Evolutionary conservation across 2,888 invertebrate genomes (phyloP).

Genomic region (Hipparchia semele): DNA sequence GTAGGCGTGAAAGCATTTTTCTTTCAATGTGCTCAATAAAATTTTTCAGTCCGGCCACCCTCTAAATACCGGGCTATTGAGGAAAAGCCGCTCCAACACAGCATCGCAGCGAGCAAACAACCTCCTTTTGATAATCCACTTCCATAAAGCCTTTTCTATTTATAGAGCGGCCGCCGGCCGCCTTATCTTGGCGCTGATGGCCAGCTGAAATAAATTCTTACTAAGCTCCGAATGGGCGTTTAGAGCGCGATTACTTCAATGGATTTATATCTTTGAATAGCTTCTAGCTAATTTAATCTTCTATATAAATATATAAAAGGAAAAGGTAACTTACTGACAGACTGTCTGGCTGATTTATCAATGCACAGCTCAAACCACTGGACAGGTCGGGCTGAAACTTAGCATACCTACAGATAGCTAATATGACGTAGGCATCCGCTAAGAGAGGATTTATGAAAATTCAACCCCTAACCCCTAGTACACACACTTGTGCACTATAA

Average conservation of each 20-base stretch:
- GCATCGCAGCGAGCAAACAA: neutral
- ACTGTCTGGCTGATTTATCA: too few species aligned
- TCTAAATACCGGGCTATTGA: neutral
- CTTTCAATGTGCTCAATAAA: neutral
- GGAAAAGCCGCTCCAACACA: neutral
- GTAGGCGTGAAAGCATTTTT: too few species aligned
- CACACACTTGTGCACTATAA: too few species aligned
- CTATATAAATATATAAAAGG: too few species aligned
- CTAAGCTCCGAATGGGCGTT: neutral
- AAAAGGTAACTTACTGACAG: too few species aligned
- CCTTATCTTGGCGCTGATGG: slow-evolving; percentile 4
- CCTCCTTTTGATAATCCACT: slow-evolving; percentile 8
- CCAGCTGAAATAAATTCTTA: neutral
- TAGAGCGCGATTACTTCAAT: slow-evolving; percentile 5
- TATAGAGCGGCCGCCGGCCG: neutral
- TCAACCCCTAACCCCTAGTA: too few species aligned
- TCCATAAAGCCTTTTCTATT: slow-evolving; percentile 12
- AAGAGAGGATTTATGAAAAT: too few species aligned
- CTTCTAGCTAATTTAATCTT: too few species aligned
- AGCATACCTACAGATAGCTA: too few species aligned
- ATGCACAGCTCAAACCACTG: too few species aligned
- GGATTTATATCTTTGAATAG: neutral
- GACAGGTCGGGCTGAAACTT: too few species aligned
- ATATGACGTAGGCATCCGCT: too few species aligned
- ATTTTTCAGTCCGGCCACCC: neutral